phyloP scores from a whole-genome alignment of 2,113 vertebrate species.

The Pogonocichla stellata region DNA sequence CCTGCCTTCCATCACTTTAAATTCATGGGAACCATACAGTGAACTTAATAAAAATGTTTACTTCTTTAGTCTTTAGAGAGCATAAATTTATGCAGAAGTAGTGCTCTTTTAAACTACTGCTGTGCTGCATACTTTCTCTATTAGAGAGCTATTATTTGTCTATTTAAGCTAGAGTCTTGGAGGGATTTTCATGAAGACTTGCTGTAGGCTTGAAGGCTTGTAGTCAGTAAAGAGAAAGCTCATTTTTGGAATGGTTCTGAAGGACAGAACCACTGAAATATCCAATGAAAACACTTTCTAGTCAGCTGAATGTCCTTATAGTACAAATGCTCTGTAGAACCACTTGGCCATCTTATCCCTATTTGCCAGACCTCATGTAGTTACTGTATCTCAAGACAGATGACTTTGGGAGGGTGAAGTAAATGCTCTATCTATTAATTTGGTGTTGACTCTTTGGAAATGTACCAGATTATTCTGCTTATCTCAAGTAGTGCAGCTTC shows the following conservation, averaged over 20 bases:
- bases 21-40: neutral
- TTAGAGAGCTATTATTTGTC: neutral
- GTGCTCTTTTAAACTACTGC: neutral
- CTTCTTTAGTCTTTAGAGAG: neutral
- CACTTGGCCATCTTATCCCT: slow-evolving; percentile 11
- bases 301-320: neutral
- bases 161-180: neutral
- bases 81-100: neutral
- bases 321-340: neutral
- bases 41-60: neutral
- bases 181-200: neutral
- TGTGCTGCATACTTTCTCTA: neutral
- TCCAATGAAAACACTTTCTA: neutral
- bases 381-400: slow-evolving; percentile 19
- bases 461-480: slow-evolving; percentile 20
- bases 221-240: neutral
- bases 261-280: neutral
- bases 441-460: slow-evolving; percentile 19
- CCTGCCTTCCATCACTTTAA: neutral
- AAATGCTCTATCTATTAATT: neutral
- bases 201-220: neutral
- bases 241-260: neutral
- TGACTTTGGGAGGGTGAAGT: neutral
- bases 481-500: slow-evolving; percentile 30
- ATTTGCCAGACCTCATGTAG: neutral